Conservation (phyloP, 2,113 vertebrate genomes). For the Oncorhynchus keta region DNA sequence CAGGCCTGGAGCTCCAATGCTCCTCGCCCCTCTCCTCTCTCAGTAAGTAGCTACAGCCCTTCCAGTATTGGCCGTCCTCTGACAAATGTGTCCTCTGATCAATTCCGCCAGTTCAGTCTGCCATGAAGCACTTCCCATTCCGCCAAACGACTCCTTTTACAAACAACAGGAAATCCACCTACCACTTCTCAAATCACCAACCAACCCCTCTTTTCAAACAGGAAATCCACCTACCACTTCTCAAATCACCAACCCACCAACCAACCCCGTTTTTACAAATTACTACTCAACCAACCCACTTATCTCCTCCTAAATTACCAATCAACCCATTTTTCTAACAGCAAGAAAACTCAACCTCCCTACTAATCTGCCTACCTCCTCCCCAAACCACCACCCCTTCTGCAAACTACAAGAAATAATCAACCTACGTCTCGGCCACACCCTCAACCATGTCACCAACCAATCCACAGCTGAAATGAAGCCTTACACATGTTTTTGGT, state of each 20-base stretch:
- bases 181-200: neutral
- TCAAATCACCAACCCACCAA: neutral
- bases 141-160: neutral
- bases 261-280: neutral
- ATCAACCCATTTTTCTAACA: neutral
- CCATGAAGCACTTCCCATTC: neutral
- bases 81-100: neutral
- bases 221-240: neutral
- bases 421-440: constrained; percentile 1
- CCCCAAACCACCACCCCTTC: neutral
- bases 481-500: neutral
- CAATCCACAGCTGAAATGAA: neutral
- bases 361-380: constrained; percentile 10
- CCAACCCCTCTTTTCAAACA: neutral
- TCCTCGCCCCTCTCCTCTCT: constrained; percentile 75
- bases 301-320: neutral
- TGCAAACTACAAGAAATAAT: too few species aligned
- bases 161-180: neutral
- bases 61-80: neutral
- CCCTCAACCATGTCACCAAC: constrained; percentile 2
- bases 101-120: neutral
- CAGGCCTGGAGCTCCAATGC: constrained; percentile 77
- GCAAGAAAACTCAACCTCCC: neutral
- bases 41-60: constrained; percentile 77
- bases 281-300: neutral